These are phyloP conservation scores for Panopea generosa DNA, from an alignment of 2,888 invertebrate genomes.

Conservation along the genomic window DNA sequence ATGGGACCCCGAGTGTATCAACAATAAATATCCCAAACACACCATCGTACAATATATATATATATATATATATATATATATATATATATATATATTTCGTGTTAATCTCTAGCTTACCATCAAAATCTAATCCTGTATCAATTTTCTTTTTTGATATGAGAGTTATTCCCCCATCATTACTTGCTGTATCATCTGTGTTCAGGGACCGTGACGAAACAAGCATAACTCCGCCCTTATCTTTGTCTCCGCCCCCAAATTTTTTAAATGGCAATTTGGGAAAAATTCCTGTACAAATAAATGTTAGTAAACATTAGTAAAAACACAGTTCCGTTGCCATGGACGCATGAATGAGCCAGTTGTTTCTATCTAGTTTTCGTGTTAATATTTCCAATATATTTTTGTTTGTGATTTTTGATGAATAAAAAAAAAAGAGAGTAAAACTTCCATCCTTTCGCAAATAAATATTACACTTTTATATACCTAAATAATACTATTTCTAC, in stretches of 20 bases:
- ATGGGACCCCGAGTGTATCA: too few relatives aligned
- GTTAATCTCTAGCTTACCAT: conserved; percentile 63
- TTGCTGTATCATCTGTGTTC: conserved; percentile 48
- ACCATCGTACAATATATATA: not conserved
- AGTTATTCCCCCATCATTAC: conserved; percentile 76
- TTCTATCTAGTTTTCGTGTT: too few relatives aligned
- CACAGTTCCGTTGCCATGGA: not conserved
- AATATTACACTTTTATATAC: too few relatives aligned
- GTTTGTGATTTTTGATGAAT: too few relatives aligned
- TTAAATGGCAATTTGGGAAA: conserved; percentile 77
- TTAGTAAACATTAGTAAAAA: conserved; percentile 51
- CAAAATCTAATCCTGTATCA: conserved; percentile 71
- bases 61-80: not conserved
- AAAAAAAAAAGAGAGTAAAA: too few relatives aligned
- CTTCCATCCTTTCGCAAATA: too few relatives aligned
- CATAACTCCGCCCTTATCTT: conserved; percentile 69
- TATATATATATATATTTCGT: not conserved
- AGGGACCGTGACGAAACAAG: conserved; percentile 74
- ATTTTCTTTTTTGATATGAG: conserved; percentile 77
- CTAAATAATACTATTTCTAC: too few relatives aligned
- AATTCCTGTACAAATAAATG: conserved; percentile 72
- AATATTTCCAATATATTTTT: too few relatives aligned
- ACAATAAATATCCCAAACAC: too few relatives aligned
- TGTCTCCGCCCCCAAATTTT: conserved; percentile 67
- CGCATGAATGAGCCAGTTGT: too few relatives aligned